Conservation (phyloP, 2,797 vertebrate species). For the Macropus fuliginosus region DNA sequence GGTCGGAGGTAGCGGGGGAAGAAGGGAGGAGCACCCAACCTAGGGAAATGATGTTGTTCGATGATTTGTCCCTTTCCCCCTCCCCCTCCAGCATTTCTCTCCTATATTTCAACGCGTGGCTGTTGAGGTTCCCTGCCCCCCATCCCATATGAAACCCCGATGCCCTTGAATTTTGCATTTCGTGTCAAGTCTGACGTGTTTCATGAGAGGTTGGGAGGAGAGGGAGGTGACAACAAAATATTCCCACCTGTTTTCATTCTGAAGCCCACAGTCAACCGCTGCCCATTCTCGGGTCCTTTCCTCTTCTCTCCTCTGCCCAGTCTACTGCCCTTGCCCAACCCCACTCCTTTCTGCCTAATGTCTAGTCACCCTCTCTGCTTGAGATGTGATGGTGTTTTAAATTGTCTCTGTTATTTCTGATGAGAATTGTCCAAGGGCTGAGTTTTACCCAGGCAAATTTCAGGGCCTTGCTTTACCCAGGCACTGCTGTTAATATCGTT, state of each 20-base stretch:
- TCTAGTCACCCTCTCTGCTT: neutral
- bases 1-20: neutral
- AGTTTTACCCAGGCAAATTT: neutral
- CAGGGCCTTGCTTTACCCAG: neutral
- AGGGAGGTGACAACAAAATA: neutral
- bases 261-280: neutral
- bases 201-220: neutral
- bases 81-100: neutral
- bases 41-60: neutral
- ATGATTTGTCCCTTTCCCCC: neutral
- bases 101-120: neutral
- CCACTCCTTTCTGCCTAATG: neutral
- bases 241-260: neutral
- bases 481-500: neutral
- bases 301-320: neutral
- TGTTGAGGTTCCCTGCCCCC: neutral
- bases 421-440: neutral
- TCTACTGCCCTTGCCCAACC: neutral
- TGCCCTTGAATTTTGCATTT: conserved; percentile 6
- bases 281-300: neutral
- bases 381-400: neutral
- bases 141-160: neutral
- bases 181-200: neutral
- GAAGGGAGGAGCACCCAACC: neutral
- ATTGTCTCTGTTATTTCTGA: neutral